phyloP scores from a whole-genome alignment of 92 coral and sea anemone species.

The Hydrozoanthus gracilis region DNA sequence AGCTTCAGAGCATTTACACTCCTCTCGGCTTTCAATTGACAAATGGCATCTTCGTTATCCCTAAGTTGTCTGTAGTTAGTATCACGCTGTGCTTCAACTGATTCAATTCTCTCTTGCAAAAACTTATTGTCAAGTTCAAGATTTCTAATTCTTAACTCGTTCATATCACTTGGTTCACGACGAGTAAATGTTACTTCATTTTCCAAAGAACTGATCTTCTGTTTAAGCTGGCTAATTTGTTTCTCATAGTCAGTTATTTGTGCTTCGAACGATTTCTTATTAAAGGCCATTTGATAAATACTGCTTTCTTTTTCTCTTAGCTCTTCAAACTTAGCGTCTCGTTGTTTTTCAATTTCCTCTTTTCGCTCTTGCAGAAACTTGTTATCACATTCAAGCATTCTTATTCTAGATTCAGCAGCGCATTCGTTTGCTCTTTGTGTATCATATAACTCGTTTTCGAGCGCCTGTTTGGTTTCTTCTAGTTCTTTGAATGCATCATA shows the following conservation, averaged over 20 bases:
- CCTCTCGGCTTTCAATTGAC: slow-evolving; percentile 28
- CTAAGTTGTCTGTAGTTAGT: not conserved
- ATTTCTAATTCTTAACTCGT: slow-evolving; percentile 11
- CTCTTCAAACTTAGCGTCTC: not conserved
- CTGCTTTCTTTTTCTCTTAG: slow-evolving; percentile 16
- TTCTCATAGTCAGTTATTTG: not conserved
- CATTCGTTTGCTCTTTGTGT: not conserved
- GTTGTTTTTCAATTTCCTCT: slow-evolving; percentile 11
- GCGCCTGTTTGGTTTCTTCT: slow-evolving; percentile 4
- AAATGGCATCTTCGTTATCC: slow-evolving; percentile 5
- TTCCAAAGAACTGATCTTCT: slow-evolving; percentile 18
- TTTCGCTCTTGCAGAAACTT: slow-evolving; percentile 10
- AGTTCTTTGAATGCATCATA: not conserved
- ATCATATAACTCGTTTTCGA: not conserved
- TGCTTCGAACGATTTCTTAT: not conserved
- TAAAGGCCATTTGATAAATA: slow-evolving; percentile 3
- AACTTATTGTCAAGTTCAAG: slow-evolving; percentile 38
- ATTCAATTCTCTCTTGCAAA: slow-evolving; percentile 21
- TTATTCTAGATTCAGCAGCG: not conserved
- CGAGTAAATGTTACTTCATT: not conserved
- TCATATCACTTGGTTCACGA: not conserved
- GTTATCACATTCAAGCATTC: slow-evolving; percentile 19
- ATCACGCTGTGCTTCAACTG: slow-evolving; percentile 22
- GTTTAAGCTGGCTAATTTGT: not conserved
- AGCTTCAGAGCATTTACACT: not conserved